phyloP scores from a whole-genome alignment of 2,113 vertebrate genomes.

The Chaetodon trifascialis region DNA sequence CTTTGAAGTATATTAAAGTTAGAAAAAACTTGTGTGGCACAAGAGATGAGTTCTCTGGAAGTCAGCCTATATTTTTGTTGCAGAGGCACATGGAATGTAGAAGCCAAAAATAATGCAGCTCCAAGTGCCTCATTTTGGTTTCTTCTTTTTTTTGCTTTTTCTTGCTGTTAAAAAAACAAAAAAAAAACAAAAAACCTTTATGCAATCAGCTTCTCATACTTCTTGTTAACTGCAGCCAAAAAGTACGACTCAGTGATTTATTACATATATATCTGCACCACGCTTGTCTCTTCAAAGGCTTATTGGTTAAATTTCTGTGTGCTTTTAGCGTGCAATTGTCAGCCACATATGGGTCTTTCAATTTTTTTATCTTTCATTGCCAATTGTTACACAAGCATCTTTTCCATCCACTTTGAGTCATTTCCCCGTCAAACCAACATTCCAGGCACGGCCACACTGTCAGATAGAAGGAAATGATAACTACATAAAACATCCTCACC shows the following conservation, averaged over 20 bases:
- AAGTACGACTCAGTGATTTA: slow-evolving; percentile 58
- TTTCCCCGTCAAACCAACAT: slow-evolving; percentile 82
- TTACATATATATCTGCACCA: slow-evolving; percentile 43
- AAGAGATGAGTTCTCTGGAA: slow-evolving; percentile 10
- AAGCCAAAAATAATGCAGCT: slow-evolving; percentile 30
- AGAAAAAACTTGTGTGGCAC: not conserved
- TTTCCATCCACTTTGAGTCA: slow-evolving; percentile 80
- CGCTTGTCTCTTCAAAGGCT: slow-evolving; percentile 62
- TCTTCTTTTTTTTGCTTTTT: slow-evolving; percentile 22
- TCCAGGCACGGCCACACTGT: slow-evolving; percentile 70
- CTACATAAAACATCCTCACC: slow-evolving; percentile 60
- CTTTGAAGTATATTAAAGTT: not conserved
- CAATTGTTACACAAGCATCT: slow-evolving; percentile 81
- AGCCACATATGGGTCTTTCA: slow-evolving; percentile 79
- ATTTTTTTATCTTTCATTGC: slow-evolving; percentile 79
- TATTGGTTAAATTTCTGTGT: slow-evolving; percentile 48
- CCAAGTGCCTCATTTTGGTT: slow-evolving; percentile 41
- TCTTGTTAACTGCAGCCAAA: slow-evolving; percentile 34
- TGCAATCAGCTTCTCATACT: slow-evolving; percentile 7
- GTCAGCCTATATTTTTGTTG: slow-evolving; percentile 23
- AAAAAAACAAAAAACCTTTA: not conserved
- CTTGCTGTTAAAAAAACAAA: slow-evolving; percentile 1
- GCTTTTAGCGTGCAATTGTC: slow-evolving; percentile 75
- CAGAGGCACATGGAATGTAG: slow-evolving; percentile 10
- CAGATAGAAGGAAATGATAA: slow-evolving; percentile 74